Conservation (phyloP, 2,113 vertebrate genomes). For the Hydropotes inermis region DNA sequence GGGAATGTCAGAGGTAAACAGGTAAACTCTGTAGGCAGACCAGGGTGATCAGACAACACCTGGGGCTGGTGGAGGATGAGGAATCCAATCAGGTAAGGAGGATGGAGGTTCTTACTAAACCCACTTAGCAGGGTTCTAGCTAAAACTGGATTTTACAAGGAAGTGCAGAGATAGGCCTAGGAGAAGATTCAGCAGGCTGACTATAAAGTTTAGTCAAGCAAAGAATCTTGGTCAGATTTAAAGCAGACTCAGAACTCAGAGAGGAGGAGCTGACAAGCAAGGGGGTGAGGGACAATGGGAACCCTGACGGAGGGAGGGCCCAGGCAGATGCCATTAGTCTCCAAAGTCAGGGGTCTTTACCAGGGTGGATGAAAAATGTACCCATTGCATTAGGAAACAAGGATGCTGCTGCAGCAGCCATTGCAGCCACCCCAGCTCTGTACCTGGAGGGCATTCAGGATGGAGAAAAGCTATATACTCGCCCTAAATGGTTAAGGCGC, state of each 20-base stretch:
- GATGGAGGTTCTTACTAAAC: not conserved
- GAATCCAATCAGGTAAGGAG: too few relatives aligned
- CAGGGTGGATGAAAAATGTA: not conserved
- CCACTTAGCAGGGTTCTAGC: not conserved
- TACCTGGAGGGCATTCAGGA: not conserved
- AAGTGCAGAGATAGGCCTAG: not conserved
- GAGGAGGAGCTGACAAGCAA: not conserved
- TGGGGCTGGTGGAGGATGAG: not conserved
- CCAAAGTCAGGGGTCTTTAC: not conserved
- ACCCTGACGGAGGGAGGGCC: rapidly evolving
- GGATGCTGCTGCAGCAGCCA: not conserved
- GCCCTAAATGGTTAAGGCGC: not conserved
- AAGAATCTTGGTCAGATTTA: not conserved
- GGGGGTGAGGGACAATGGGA: not conserved
- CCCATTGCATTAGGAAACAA: not conserved
- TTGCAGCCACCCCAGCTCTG: not conserved
- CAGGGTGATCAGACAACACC: not conserved
- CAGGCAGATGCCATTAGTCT: not conserved
- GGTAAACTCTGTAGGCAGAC: not conserved
- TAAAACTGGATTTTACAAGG: not conserved
- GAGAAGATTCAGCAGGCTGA: not conserved
- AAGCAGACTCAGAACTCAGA: not conserved
- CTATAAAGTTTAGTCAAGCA: not conserved
- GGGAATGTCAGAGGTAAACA: not conserved
- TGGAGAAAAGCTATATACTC: not conserved